Base-by-base conservation (phyloP, 2,888 invertebrate species). In the Drosophila anomalata region DNA sequence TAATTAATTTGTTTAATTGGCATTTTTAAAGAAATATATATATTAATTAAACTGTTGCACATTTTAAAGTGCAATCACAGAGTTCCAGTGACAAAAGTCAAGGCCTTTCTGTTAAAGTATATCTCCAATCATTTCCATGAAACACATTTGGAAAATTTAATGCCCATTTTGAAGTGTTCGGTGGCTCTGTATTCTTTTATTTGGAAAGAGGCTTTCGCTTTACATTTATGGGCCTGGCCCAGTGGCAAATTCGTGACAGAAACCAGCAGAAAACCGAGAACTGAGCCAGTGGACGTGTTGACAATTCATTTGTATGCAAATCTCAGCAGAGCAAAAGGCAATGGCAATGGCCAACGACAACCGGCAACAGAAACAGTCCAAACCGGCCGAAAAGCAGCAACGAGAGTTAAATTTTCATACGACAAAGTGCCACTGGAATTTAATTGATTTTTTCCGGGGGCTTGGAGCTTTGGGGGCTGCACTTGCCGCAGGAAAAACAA, bases 221-320 rank as follows among this genome's bases (percentile, higher is more conserved):
- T 73, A 74, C 79, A 82, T 82, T 74, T 72, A 74, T 73, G 78
- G 74, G 33, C 39, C 48, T 11, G 51, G 48, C 41, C 55, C 57
- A 46, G 46, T 56, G 44, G 31, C 26, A 17, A 20, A 58, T 39
- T 67, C 41, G 33, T 59, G 68, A 55, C 60, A 50, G 60, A 51
- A 56, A 47, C 9, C 47, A 17, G 60, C 8, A 33, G 20, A 42
- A 53, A 42, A 9, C 44, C 46, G 8, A 50, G 44, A 14, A 61
- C 56, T n/a, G 53, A 29, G 42, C 48, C 58, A 50, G 70, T 63
- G 79, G 73, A 75, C 75, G 74, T 84, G 87, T 85, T 88, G 87
- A 87, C 86, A 86, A 87, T 88, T 88, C 87, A 88, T 88, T 87
- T 88, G 86, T 78, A 88, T 88, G 88, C 82, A 88, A 88, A 88